Base-by-base conservation (phyloP, 1,140 invertebrate species). In the Leptestheria dahalacensis region DNA sequence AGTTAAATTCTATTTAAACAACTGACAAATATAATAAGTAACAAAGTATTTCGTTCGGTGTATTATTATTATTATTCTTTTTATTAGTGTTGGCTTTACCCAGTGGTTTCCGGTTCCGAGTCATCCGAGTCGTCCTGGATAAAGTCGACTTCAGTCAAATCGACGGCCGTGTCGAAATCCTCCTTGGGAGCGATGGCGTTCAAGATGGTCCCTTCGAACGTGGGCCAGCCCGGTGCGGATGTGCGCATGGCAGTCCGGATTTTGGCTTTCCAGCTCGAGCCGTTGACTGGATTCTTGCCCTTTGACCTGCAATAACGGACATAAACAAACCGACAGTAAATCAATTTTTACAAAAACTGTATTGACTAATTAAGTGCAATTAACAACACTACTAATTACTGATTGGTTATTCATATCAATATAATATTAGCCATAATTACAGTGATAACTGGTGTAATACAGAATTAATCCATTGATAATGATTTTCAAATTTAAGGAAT, bases 21-120 rank as follows among this genome's bases (percentile, higher is more conserved):
- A n/a, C n/a, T n/a, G n/a, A n/a, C n/a, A n/a, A n/a, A n/a, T n/a
- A n/a, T n/a, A n/a, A n/a, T n/a, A n/a, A n/a, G n/a, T n/a, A n/a
- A n/a, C n/a, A n/a, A n/a, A n/a, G n/a, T n/a, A n/a, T n/a, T n/a
- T n/a, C n/a, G n/a, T n/a, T n/a, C n/a, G n/a, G n/a, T n/a, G n/a
- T n/a, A n/a, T n/a, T n/a, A n/a, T n/a, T n/a, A n/a, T n/a, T n/a
- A n/a, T n/a, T n/a, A n/a, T n/a, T n/a, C n/a, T n/a, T n/a, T n/a
- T n/a, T n/a, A n/a, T n/a, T n/a, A n/a, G n/a, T n/a, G n/a, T n/a
- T n/a, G n/a, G n/a, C n/a, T n/a, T n/a, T n/a, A 28, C 24, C 20
- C 49, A 24, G 9, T 64, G 46, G 11, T 65, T 54, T 59, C 60
- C 60, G 25, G 49, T 59, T 58, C 60, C 18, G 18, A 49, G 60